Conservation (phyloP, 2,797 vertebrate genomes). For the Liparis tanakae region DNA sequence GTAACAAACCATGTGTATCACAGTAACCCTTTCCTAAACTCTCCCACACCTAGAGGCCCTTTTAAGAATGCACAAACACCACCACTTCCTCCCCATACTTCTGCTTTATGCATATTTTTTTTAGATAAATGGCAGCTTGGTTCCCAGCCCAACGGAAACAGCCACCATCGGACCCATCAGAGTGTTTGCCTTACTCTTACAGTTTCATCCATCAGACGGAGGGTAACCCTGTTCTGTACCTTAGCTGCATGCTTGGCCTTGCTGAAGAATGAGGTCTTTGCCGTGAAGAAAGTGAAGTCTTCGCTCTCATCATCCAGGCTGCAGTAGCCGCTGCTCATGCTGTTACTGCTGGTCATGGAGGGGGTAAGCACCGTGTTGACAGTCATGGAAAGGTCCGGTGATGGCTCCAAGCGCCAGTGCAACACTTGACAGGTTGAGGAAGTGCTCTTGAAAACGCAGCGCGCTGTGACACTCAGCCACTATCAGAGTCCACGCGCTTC, state of each 20-base stretch:
- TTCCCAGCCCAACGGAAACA: constrained; percentile 14
- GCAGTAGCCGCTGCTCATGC: constrained; percentile 98
- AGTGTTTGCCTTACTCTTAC: background rate
- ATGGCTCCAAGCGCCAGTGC: constrained; percentile 12
- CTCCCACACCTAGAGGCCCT: constrained; percentile 52
- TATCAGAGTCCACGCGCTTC: constrained; percentile 41
- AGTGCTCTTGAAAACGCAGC: constrained; percentile 27
- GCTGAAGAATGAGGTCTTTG: constrained; percentile 94
- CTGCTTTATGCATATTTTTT: constrained; percentile 61
- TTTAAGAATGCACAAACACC: constrained; percentile 25
- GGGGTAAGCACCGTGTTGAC: constrained; percentile 69
- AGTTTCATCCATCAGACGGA: background rate
- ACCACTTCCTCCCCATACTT: constrained; percentile 72
- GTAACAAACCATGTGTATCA: constrained; percentile 36
- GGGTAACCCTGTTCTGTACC: constrained; percentile 70
- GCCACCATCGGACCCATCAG: background rate
- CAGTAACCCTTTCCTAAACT: constrained; percentile 28
- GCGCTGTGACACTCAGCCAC: constrained; percentile 29
- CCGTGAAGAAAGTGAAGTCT: constrained; percentile 94
- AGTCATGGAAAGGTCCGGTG: constrained; percentile 70
- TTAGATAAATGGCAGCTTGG: constrained; percentile 23
- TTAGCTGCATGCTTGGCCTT: constrained; percentile 74
- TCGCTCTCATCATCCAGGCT: constrained; percentile 94
- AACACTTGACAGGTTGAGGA: constrained; percentile 46
- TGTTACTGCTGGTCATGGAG: constrained; percentile 92